These are phyloP conservation scores for Syngnathus rostellatus DNA, from an alignment of 2,797 vertebrate genomes.

Conservation along the genomic window DNA sequence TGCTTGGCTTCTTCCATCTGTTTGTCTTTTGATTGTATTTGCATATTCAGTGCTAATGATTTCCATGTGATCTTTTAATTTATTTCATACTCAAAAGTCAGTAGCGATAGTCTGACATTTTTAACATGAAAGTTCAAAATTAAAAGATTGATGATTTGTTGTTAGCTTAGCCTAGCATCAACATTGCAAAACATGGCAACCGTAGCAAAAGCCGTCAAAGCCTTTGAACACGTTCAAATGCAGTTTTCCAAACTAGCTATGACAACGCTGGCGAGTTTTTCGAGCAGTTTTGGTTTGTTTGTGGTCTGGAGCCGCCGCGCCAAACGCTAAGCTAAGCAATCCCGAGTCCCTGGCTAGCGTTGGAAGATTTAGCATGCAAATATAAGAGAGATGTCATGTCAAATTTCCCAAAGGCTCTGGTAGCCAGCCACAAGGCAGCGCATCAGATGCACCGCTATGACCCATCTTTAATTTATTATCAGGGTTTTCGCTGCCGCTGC, in stretches of 20 bases:
- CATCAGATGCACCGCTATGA: neutral
- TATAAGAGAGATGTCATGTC: conserved; percentile 5
- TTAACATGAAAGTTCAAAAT: neutral
- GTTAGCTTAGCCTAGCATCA: neutral
- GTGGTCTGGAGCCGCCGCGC: neutral
- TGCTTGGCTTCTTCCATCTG: conserved; percentile 58
- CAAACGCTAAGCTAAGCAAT: neutral
- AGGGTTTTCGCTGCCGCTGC: neutral
- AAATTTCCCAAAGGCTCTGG: neutral
- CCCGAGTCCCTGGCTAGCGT: neutral
- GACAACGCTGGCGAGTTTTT: neutral
- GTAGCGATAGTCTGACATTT: conserved; percentile 6
- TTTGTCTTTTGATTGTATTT: conserved; percentile 64
- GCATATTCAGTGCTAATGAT: conserved; percentile 69
- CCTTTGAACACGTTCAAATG: neutral
- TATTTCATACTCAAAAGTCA: conserved; percentile 72
- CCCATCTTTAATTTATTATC: conserved; percentile 7
- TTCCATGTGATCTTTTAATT: conserved; percentile 78
- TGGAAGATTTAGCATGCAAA: neutral
- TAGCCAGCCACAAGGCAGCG: neutral
- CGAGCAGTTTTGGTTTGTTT: neutral
- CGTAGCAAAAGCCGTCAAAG: neutral
- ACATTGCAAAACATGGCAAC: neutral
- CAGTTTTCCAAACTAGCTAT: neutral
- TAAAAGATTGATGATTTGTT: neutral